A percentile compares a stretch with the other conserved stretches of the same genome.
Evolutionary conservation across 1,140 invertebrate species (phyloP).

Genomic region (Ceratina calcarata): DNA sequence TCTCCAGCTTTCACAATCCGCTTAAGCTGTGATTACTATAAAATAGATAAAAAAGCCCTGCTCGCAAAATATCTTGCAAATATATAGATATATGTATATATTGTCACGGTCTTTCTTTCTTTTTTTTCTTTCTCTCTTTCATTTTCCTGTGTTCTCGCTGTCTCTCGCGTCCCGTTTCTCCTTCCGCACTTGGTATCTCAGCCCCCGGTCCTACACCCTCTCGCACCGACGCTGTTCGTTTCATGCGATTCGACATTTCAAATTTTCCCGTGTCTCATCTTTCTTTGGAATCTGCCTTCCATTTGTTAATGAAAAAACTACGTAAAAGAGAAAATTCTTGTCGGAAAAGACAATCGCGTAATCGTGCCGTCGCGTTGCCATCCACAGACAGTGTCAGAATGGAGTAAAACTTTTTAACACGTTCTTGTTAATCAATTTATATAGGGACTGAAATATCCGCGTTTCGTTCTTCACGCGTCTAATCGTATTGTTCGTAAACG

Average conservation of each 20-base stretch:
- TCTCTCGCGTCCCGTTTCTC: not conserved
- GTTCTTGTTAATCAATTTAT: no score
- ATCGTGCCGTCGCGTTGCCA: no score
- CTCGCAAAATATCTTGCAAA: constrained; percentile 74
- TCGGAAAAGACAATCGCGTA: no score
- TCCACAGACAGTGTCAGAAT: no score
- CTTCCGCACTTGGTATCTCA: no score
- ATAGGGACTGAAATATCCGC: not conserved
- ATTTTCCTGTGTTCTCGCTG: not conserved
- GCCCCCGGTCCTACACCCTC: not conserved
- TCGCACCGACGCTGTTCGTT: not conserved
- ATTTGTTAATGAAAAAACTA: no score
- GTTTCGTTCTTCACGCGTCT: not conserved
- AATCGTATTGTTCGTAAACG: no score
- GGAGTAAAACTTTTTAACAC: no score
- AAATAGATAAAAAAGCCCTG: constrained; percentile 77
- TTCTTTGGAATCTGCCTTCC: no score
- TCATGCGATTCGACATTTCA: not conserved
- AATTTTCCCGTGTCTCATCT: no score
- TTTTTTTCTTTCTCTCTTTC: not conserved
- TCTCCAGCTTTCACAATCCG: constrained; percentile 58
- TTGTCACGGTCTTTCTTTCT: constrained; percentile 58
- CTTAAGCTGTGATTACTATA: constrained; percentile 74
- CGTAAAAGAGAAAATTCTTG: no score
- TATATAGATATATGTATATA: constrained; percentile 69